Conservation (phyloP, 1,140 invertebrate genomes). For the Habropoda laboriosa region DNA sequence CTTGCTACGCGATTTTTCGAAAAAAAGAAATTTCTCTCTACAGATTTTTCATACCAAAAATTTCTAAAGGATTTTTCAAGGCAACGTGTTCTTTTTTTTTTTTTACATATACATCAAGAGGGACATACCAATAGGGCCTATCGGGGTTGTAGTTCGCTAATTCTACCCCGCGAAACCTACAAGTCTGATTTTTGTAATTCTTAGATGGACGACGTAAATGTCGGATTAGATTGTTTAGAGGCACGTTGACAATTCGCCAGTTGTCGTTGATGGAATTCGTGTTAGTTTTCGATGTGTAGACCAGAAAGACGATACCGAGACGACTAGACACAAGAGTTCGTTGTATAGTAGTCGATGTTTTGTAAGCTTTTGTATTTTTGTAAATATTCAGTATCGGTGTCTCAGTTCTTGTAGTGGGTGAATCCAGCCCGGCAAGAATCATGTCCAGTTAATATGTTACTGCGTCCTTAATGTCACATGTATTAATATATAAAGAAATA, state of each 20-base stretch:
- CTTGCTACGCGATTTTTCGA: background rate
- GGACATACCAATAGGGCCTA: slow-evolving; percentile 41
- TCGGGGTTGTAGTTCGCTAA: background rate
- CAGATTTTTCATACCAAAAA: background rate
- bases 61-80: background rate
- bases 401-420: slow-evolving; percentile 50
- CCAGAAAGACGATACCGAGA: background rate
- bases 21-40: background rate
- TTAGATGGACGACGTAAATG: slow-evolving; percentile 40
- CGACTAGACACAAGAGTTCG: slow-evolving; percentile 44
- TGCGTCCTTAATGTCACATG: slow-evolving; percentile 73
- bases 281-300: slow-evolving; percentile 56
- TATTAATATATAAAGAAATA: slow-evolving; percentile 75
- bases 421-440: slow-evolving; percentile 45
- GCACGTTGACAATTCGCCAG: slow-evolving; percentile 8
- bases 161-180: slow-evolving; percentile 40
- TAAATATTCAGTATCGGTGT: slow-evolving; percentile 76
- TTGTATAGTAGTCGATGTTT: slow-evolving; percentile 76
- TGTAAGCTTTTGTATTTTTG: slow-evolving; percentile 81
- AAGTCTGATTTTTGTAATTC: slow-evolving; percentile 75
- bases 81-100: background rate
- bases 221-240: slow-evolving; percentile 44
- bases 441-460: slow-evolving; percentile 77
- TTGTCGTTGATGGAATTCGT: slow-evolving; percentile 35
- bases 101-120: no score